Conservation (phyloP, 2,888 invertebrate genomes). For the Ypsolopha sequella region DNA sequence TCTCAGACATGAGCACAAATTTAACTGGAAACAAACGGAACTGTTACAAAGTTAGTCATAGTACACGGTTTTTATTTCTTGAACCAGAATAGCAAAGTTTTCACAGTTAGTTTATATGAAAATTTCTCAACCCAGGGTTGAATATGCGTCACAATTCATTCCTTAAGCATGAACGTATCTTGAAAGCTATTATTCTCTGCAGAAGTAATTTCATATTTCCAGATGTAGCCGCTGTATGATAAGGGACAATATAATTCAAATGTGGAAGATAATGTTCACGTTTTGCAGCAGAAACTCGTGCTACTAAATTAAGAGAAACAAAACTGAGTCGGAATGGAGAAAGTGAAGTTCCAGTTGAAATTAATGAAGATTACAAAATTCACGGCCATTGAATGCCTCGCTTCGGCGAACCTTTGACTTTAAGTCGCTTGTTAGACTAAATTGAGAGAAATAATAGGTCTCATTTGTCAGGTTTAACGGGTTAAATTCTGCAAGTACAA, state of each 20-base stretch:
- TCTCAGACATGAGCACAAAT: neutral
- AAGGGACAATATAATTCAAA: neutral
- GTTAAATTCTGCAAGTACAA: slow-evolving; percentile 17
- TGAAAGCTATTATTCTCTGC: slow-evolving; percentile 4
- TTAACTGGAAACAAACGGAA: neutral
- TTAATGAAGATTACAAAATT: slow-evolving; percentile 70
- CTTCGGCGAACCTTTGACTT: slow-evolving; percentile 63
- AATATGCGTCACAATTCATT: slow-evolving; percentile 14
- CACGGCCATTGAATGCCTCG: slow-evolving; percentile 65
- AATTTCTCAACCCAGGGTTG: slow-evolving; percentile 34
- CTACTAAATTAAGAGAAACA: slow-evolving; percentile 36
- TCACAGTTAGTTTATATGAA: slow-evolving; percentile 48
- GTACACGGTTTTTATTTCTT: neutral
- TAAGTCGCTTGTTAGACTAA: slow-evolving; percentile 65
- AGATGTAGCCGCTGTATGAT: neutral
- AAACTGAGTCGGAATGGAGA: slow-evolving; percentile 34
- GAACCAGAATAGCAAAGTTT: slow-evolving; percentile 23
- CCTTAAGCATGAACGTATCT: slow-evolving; percentile 3
- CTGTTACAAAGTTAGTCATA: neutral
- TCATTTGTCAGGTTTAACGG: slow-evolving; percentile 65
- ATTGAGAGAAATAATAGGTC: slow-evolving; percentile 68
- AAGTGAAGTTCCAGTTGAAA: slow-evolving; percentile 57
- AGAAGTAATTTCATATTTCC: neutral
- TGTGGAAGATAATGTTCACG: slow-evolving; percentile 16
- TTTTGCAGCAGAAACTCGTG: slow-evolving; percentile 2